Conservation (phyloP, 2,113 vertebrate genomes). For the Otocyon megalotis region DNA sequence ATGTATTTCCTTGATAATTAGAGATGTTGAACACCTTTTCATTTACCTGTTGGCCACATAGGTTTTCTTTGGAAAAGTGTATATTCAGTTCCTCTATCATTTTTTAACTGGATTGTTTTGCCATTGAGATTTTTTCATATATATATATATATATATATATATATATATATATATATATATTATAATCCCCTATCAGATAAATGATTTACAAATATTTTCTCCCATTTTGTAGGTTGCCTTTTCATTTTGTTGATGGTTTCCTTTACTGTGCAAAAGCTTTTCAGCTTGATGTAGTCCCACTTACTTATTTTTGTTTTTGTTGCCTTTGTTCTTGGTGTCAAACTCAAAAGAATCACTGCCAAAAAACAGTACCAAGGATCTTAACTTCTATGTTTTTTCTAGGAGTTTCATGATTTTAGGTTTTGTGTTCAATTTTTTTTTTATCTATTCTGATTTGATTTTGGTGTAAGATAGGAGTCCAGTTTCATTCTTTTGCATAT, state of each 20-base stretch:
- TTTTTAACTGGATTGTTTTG: not conserved
- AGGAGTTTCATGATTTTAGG: not conserved
- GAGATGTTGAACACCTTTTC: not conserved
- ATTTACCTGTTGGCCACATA: not conserved
- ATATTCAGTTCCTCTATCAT: not conserved
- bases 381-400: not conserved
- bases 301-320: not conserved
- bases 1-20: too few species aligned
- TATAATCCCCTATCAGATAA: not conserved
- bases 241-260: not conserved
- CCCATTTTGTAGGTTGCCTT: accelerated
- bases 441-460: not conserved
- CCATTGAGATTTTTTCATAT: not conserved
- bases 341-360: not conserved
- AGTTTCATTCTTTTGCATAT: not conserved
- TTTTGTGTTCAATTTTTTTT: not conserved
- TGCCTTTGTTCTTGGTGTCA: not conserved
- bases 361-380: not conserved
- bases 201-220: not conserved
- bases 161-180: too few species aligned
- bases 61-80: not conserved
- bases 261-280: not conserved
- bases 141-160: too few species aligned
- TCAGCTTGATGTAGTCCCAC: not conserved
- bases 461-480: not conserved